Percentiles rank a stretch among this genome's conserved stretches.
These are phyloP conservation scores for Chaetogeoica ovagalla DNA, from an alignment of 2,888 invertebrate genomes.

Conservation along the genomic window DNA sequence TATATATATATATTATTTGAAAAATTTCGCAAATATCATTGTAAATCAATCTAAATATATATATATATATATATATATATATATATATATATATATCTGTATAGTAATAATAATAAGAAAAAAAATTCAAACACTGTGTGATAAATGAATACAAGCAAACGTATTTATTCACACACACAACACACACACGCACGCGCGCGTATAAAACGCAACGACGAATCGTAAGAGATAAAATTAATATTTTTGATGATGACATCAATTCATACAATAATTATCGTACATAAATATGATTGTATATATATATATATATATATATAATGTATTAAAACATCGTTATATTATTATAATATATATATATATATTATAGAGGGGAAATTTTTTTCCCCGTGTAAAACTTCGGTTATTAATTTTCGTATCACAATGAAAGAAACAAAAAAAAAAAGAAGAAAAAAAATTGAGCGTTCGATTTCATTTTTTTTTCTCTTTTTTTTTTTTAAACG, in stretches of 20 bases:
- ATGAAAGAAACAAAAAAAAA: slow-evolving; percentile 12
- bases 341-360: not conserved
- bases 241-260: not conserved
- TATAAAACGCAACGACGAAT: not conserved
- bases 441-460: slow-evolving; percentile 10
- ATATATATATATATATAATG: not conserved
- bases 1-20: too few species aligned
- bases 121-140: not conserved
- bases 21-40: too few species aligned
- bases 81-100: too few species aligned
- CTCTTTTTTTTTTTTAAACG: not conserved
- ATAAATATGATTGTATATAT: slow-evolving; percentile 5
- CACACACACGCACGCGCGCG: not conserved
- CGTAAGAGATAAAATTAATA: not conserved
- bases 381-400: not conserved
- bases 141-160: slow-evolving; percentile 10
- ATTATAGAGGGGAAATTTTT: slow-evolving; percentile 2
- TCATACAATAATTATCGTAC: slow-evolving; percentile 33
- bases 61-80: too few species aligned
- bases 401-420: slow-evolving; percentile 1
- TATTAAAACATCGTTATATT: not conserved
- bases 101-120: too few species aligned
- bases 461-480: not conserved
- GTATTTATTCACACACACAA: not conserved
- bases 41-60: too few species aligned